phyloP scores from a whole-genome alignment of 2,113 vertebrate species.

The Tenrec ecaudatus region DNA sequence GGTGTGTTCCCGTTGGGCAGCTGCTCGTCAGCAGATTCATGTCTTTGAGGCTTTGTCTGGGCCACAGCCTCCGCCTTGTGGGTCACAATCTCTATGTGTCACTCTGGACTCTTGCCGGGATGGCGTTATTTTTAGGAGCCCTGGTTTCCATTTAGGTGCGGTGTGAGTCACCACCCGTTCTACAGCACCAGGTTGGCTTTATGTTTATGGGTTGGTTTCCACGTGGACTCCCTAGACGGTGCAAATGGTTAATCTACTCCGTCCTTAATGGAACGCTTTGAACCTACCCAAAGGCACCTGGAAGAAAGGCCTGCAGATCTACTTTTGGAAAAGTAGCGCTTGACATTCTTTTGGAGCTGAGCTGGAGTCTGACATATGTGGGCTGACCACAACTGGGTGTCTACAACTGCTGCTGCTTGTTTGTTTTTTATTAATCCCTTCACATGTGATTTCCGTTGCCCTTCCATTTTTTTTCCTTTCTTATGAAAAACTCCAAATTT shows the following conservation, averaged over 20 bases:
- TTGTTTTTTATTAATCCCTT: not conserved
- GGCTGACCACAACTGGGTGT: not conserved
- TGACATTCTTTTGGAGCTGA: not conserved
- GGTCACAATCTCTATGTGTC: not conserved
- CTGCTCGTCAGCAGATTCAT: not conserved
- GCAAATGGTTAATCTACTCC: no score
- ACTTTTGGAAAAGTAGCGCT: not conserved
- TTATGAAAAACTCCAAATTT: no score
- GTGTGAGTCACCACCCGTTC: not conserved
- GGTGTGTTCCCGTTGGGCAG: not conserved
- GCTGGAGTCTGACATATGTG: not conserved
- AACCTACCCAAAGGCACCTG: not conserved
- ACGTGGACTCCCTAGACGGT: not conserved
- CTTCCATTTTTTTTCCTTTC: not conserved
- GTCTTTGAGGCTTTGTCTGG: not conserved
- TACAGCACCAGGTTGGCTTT: not conserved
- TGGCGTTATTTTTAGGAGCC: not conserved
- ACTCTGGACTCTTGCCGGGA: not conserved
- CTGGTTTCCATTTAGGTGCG: not conserved
- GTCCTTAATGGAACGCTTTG: not conserved
- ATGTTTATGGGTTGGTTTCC: not conserved
- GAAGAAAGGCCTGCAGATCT: not conserved
- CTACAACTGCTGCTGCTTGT: no score
- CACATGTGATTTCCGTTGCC: not conserved
- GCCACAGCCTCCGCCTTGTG: not conserved